Base-by-base conservation (phyloP, 2,888 invertebrate genomes). In the Thecocarcelia acutangulata region DNA sequence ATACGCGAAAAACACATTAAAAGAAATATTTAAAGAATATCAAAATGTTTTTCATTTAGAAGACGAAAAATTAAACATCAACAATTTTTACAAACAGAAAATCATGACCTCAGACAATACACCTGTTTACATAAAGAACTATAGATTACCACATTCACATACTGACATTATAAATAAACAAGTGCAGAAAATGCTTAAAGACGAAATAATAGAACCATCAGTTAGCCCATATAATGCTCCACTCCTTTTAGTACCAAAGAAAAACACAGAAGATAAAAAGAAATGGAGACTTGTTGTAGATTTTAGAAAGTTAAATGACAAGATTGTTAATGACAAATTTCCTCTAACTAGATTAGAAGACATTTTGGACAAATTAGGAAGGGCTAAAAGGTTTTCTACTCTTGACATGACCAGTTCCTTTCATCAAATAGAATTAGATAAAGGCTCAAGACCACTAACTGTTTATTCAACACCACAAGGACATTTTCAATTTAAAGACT, bases 401-500 rank as follows among this genome's bases (percentile, higher is more conserved):
- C 44, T 77, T 1, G 80, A 80, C 24, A 70, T 81, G 70, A 81
- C 79, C 6, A 81, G 63, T 37, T 74, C 59, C 4, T 59, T 59
- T 46, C 52, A 74, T 13, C 81, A 82, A 44, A 82, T 84, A 19
- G n/a, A 52, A 5, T 52, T 82, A 3, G 17, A n/a, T n/a, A n/a
- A 68, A 46, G 44, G 46, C 15, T 59, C 70, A 9, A 40, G 70
- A 56, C 73, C 37, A 63, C 9, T 33, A 9, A 33, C 33, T 9
- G 33, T 8, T 8, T 37, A 17, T 58, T 58, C 56, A 5, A 58
- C 59, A 13, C 19, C 11, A 42, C 9, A 59, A 13, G 56, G 73
- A 33, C 80, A 80, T n/a, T 82, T 59, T 33, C 82, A 79, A 42
- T 84, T 82, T 37, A 64, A 83, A 52, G 83, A 46, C 40, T 84